phyloP scores from a whole-genome alignment of 2,888 invertebrate genomes.

The Nephrotoma appendiculata region DNA sequence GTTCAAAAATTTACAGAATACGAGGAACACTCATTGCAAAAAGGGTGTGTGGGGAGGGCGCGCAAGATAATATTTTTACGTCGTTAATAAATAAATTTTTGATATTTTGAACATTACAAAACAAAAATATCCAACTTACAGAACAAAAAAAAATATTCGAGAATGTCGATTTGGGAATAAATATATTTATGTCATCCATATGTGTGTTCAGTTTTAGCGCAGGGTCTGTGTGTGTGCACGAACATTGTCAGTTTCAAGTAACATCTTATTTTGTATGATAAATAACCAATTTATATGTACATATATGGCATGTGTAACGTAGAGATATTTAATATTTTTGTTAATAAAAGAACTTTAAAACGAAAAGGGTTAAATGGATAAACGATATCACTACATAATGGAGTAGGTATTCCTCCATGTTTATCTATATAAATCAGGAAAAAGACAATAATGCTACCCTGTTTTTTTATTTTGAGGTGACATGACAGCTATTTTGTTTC shows the following conservation, averaged over 20 bases:
- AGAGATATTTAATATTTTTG: neutral
- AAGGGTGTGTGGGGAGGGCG: neutral
- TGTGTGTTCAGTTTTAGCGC: neutral
- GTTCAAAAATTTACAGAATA: neutral
- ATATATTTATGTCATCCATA: neutral
- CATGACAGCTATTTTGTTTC: too few relatives aligned
- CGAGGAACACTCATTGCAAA: neutral
- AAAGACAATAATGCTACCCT: too few relatives aligned
- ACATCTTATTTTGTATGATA: neutral
- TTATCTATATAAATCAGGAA: too few relatives aligned
- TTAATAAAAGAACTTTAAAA: too few relatives aligned
- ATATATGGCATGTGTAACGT: neutral
- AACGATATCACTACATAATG: too few relatives aligned
- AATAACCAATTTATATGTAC: neutral
- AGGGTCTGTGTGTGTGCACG: neutral
- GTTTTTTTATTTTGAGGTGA: too few relatives aligned
- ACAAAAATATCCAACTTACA: neutral
- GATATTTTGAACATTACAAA: neutral
- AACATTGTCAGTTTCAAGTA: neutral
- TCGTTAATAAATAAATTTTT: neutral
- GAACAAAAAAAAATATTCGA: neutral
- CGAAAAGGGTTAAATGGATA: too few relatives aligned
- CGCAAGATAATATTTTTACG: neutral
- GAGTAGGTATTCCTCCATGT: too few relatives aligned
- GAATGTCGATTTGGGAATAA: neutral